These are phyloP conservation scores for Ostrea edulis DNA, from an alignment of 1,140 invertebrate genomes.

Conservation along the genomic window DNA sequence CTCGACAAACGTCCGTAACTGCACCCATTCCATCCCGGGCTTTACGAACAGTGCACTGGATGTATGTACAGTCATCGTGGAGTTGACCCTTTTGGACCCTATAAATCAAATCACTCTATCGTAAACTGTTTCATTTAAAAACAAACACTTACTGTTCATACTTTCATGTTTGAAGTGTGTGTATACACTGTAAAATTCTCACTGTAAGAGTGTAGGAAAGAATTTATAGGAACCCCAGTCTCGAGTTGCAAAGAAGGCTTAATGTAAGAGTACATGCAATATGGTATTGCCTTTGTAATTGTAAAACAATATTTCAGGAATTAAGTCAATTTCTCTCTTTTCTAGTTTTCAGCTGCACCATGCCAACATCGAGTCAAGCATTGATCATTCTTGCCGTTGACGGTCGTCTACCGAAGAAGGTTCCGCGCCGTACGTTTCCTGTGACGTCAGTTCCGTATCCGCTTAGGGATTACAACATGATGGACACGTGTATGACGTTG, in stretches of 20 bases:
- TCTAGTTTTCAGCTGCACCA: slow-evolving; percentile 8
- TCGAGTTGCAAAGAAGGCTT: neutral
- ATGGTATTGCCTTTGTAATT: neutral
- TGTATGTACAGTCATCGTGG: neutral
- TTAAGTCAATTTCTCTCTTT: neutral
- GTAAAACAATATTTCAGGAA: no score
- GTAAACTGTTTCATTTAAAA: neutral
- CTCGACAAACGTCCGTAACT: no score
- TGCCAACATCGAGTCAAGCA: slow-evolving; percentile 57
- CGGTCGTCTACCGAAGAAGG: slow-evolving; percentile 49
- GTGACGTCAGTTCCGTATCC: slow-evolving; percentile 57
- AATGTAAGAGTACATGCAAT: no score
- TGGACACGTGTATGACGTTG: slow-evolving; percentile 38
- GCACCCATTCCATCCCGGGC: no score
- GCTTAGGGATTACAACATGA: slow-evolving; percentile 46
- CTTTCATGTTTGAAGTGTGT: neutral
- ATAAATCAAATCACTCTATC: neutral
- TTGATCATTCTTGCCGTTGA: slow-evolving; percentile 55
- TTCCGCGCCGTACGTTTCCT: slow-evolving; percentile 38
- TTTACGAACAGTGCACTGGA: no score
- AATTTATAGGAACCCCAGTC: no score
- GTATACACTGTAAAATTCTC: neutral
- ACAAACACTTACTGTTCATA: neutral
- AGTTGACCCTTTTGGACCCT: neutral
- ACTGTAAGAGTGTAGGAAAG: no score